Evolutionary conservation across 2,797 vertebrate species (phyloP), one percentile per base, ranked within the genome.

Genomic region (Artibeus jamaicensis): DNA sequence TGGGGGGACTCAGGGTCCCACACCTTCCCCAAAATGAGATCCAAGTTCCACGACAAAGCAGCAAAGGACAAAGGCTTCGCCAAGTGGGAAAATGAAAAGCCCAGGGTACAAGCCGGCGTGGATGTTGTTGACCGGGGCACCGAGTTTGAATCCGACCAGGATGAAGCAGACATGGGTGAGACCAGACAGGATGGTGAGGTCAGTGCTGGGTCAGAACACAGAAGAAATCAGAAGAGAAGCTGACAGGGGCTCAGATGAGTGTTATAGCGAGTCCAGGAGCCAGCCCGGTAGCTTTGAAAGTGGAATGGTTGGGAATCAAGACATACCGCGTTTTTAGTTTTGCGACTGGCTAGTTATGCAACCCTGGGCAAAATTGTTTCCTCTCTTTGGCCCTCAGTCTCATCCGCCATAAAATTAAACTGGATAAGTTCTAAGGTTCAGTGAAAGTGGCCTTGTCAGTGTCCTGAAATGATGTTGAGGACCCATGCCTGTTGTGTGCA

Each of bases 21-120:
- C 97, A 99, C 99, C 37, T 99, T 99, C 95, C 99, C 99, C 71
- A 99, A 99, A 98, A 99, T 99, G 99, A 99, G 99, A 97, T 99
- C 99, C 97, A 99, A 99, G 86, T 98, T 99, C 96, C 99, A 99
- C 0, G 98, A 99, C 74, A 99, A 99, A 98, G 90, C 98, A 29
- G 98, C 99, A 76, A 99, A 99, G 97, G 99, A 98, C 97, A 99
- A 99, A 99, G 99, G 99, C 37, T 99, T 99, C 94, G 99, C 99
- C 55, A 98, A 98, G 84, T 99, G 99, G 99, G 99, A 99, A 96
- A 99, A 99, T 0, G 99, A 99, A 62, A 98, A 99, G 0, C 98
- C 98, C 94, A 97, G 82, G 1, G 46, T 86, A 6, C 98, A 98
- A 34, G 70, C 98, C 44, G 97, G 98, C 0, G 95, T 93, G 96